Evolutionary conservation across 2,797 vertebrate species (phyloP), one percentile per base, ranked within the genome.

Genomic region (Otolemur crassicaudatus): DNA sequence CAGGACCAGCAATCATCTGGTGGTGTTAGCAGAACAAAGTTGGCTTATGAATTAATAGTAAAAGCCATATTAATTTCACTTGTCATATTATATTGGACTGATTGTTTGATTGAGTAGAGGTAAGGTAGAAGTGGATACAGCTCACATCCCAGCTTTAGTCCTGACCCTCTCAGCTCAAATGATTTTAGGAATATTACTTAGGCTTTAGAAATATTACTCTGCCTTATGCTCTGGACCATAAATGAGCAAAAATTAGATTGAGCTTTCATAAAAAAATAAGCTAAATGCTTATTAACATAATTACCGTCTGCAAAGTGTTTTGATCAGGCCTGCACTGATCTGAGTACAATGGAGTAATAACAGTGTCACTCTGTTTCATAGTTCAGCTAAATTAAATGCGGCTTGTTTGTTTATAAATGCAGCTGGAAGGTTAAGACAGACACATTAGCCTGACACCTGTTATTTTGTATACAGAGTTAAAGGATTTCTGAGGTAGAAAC

Each of bases 391-490:
- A 67, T 63, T 80, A 43, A 94, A 53, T 86, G 2, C 69, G 79
- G 65, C 63, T 94, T 73, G 29, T 84, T 96, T 94, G 60, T 86
- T 94, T 67, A 77, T 61, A 82, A 69, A 94, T 25, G 22, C 34
- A 85, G 31, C 2, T 16, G 69, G 87, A 70, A n/a, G 0, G 9
- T 70, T 58, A 75, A 93, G 77, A 63, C 31, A 73, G 60, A 56
- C 14, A 96, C 40, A 83, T 84, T 87, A 90, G 49, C 31, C 29
- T 29, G 61, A 56, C 23, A 17, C 19, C 43, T 73, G 58, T 16
- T 95, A 77, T 94, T 94, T 94, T 96, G 67, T 93, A 11, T 20
- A 25, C 65, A 67, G 94, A 92, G 34, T 69, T 76, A 73, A 95
- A 91, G 86, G 11, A 82, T 82, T 84, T 79, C 72, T 86, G 86